phyloP scores from a whole-genome alignment of 2,113 vertebrate species.

The Podarcis muralis region DNA sequence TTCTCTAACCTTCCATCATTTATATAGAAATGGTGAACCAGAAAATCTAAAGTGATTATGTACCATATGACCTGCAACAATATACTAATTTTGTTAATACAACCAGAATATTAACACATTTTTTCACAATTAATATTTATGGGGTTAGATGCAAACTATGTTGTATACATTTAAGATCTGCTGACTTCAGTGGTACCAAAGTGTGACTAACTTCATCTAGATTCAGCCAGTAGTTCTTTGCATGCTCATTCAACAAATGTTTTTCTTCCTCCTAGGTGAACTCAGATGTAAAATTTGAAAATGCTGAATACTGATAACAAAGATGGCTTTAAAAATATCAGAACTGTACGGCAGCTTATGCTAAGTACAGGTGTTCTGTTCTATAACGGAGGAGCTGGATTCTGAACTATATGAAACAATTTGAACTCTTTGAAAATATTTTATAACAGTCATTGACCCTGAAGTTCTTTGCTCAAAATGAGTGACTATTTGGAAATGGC shows the following conservation, averaged over 20 bases:
- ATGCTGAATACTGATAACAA: conserved; percentile 13
- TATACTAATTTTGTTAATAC: not conserved
- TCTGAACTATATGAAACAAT: conserved; percentile 36
- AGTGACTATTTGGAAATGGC: conserved; percentile 74
- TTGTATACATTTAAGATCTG: too few relatives aligned
- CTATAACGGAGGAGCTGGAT: conserved; percentile 70
- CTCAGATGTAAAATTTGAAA: conserved; percentile 36
- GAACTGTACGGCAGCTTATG: conserved; percentile 64
- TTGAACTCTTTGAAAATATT: conserved; percentile 37
- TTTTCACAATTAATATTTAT: not conserved
- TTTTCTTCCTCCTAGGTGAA: conserved; percentile 50
- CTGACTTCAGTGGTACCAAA: not conserved
- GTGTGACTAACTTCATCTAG: not conserved
- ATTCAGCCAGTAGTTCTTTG: not conserved
- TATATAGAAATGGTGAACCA: not conserved
- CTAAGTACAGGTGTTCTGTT: conserved; percentile 65
- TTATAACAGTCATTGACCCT: conserved; percentile 47
- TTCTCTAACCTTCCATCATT: not conserved
- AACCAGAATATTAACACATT: not conserved
- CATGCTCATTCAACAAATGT: not conserved
- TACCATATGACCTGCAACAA: not conserved
- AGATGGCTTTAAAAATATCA: conserved; percentile 63
- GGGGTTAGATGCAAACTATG: too few relatives aligned
- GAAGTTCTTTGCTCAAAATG: conserved; percentile 74
- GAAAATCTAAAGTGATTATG: not conserved